phyloP scores from a whole-genome alignment of 2,888 invertebrate genomes.

The Caradrina clavipalpis region DNA sequence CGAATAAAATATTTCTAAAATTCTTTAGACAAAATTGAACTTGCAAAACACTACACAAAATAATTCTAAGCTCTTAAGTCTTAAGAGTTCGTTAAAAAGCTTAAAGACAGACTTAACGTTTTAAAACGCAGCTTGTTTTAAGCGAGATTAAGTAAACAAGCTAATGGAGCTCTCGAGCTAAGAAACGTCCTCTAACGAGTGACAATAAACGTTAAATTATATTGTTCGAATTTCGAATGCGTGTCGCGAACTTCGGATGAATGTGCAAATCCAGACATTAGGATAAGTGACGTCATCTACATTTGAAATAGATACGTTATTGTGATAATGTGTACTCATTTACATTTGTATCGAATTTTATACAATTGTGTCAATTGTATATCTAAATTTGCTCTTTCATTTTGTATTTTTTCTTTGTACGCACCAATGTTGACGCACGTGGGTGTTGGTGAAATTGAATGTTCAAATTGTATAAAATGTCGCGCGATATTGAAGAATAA shows the following conservation, averaged over 20 bases:
- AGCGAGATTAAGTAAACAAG: slow-evolving; percentile 56
- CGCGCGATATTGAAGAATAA: slow-evolving; percentile 34
- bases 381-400: slow-evolving; percentile 24
- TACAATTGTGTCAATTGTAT: slow-evolving; percentile 22
- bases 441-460: slow-evolving; percentile 24
- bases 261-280: slow-evolving; percentile 41
- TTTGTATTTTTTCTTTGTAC: slow-evolving; percentile 8
- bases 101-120: slow-evolving; percentile 45
- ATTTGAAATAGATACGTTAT: slow-evolving; percentile 52
- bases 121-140: slow-evolving; percentile 48
- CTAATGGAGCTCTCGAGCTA: slow-evolving; percentile 38
- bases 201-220: slow-evolving; percentile 50
- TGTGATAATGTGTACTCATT: slow-evolving; percentile 35
- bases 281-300: slow-evolving; percentile 48
- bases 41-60: slow-evolving; percentile 18
- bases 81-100: slow-evolving; percentile 45
- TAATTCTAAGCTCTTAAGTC: slow-evolving; percentile 37
- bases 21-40: slow-evolving; percentile 6
- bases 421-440: slow-evolving; percentile 5
- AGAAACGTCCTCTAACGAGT: slow-evolving; percentile 37
- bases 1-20: not conserved
- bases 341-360: slow-evolving; percentile 50
- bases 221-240: slow-evolving; percentile 57
- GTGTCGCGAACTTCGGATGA: slow-evolving; percentile 37
- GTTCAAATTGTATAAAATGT: slow-evolving; percentile 14